These are phyloP conservation scores for Dexiosoma caninum DNA, from an alignment of 2,888 invertebrate species.

Conservation along the genomic window DNA sequence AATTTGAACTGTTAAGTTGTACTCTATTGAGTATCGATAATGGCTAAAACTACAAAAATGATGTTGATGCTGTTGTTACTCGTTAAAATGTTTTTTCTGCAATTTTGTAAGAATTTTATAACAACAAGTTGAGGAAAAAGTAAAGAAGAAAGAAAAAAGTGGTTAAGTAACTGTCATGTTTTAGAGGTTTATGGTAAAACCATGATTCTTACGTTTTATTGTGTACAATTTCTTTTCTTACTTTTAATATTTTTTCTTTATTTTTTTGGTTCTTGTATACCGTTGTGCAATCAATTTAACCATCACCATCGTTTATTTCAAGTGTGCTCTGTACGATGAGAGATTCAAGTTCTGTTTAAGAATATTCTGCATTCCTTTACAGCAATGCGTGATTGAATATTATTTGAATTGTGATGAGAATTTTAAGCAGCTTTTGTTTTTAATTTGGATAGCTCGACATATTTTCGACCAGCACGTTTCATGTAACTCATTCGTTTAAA, in stretches of 20 bases:
- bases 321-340: background rate
- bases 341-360: conserved; percentile 14
- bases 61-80: background rate
- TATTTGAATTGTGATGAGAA: background rate
- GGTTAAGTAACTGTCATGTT: conserved; percentile 49
- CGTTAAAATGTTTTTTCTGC: background rate
- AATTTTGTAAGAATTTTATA: background rate
- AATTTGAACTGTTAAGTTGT: conserved; percentile 37
- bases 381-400: background rate
- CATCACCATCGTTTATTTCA: background rate
- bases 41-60: conserved; percentile 10
- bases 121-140: background rate
- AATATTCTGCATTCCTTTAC: background rate
- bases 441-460: background rate
- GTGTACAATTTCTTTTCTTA: background rate
- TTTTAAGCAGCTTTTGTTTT: background rate
- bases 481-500: too few relatives aligned
- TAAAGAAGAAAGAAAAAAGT: conserved; percentile 7
- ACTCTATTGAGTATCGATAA: background rate
- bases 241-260: background rate
- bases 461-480: background rate
- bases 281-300: background rate
- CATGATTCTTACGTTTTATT: conserved; percentile 37
- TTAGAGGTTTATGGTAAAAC: conserved; percentile 38
- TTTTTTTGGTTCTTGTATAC: background rate